Conservation (phyloP, 2,888 invertebrate species). For the Peribatodes rhomboidaria region DNA sequence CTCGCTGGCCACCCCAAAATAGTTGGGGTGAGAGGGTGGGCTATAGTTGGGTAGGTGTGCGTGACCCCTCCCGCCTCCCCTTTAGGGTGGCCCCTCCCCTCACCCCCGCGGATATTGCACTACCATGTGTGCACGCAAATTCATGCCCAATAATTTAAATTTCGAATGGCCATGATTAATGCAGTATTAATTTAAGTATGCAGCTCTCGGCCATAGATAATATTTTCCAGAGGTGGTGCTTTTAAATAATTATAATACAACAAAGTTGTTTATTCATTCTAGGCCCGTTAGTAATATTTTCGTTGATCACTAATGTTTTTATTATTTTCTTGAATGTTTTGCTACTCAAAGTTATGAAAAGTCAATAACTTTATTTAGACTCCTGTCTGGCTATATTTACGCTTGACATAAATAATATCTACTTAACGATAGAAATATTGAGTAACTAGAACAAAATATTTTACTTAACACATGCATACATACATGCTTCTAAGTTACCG, state of each 20-base stretch:
- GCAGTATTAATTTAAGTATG: conserved; percentile 65
- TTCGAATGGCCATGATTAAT: conserved; percentile 81
- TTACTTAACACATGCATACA: no score
- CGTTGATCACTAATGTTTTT: conserved; percentile 5
- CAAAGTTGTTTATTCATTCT: conserved; percentile 1
- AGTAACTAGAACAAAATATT: background rate
- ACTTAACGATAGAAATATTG: background rate
- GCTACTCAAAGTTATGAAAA: conserved; percentile 21
- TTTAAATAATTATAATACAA: conserved; percentile 8
- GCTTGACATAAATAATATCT: background rate
- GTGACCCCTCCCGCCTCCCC: conserved; percentile 67
- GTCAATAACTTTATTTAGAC: conserved; percentile 21
- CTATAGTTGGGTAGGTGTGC: conserved; percentile 73
- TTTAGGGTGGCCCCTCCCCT: conserved; percentile 43
- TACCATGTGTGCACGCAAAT: conserved; percentile 83
- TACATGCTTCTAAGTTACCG: no score
- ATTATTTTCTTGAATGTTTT: conserved; percentile 4
- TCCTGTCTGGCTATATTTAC: background rate
- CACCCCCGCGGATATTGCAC: conserved; percentile 62
- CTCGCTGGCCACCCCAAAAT: conserved; percentile 80
- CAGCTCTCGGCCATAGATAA: background rate
- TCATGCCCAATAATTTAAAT: conserved; percentile 85
- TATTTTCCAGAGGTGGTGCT: conserved; percentile 3
- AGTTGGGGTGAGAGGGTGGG: conserved; percentile 74
- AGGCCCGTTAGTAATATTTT: background rate